Conservation (phyloP, 1,140 invertebrate genomes). For the Cepaea nemoralis region DNA sequence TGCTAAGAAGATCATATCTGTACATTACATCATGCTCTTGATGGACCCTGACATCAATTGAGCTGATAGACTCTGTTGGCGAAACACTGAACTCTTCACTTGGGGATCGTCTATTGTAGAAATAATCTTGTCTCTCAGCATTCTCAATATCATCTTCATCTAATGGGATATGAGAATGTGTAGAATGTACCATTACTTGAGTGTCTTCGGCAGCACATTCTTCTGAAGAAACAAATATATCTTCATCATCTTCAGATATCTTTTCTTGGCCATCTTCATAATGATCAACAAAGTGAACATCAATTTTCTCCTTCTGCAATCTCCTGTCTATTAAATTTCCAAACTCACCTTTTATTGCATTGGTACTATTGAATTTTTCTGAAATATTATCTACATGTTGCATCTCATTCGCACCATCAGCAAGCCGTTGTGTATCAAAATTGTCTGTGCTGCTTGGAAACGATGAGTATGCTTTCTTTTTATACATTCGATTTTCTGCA, state of each 20-base stretch:
- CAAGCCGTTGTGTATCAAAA: conserved; percentile 59
- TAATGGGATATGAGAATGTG: not conserved
- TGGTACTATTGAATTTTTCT: not conserved
- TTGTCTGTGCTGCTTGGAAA: conserved; percentile 56
- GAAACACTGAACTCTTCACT: conserved; percentile 25
- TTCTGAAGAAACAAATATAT: not conserved
- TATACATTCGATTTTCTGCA: conserved; percentile 41
- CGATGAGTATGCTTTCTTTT: conserved; percentile 36
- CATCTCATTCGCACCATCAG: conserved; percentile 65
- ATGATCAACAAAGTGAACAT: not conserved
- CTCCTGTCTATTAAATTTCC: not conserved
- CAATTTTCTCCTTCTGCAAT: not conserved
- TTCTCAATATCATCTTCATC: not conserved
- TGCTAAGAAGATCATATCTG: not conserved
- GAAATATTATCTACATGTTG: conserved; percentile 24
- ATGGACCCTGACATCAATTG: conserved; percentile 32
- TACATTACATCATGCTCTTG: conserved; percentile 25
- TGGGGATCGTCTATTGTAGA: not conserved
- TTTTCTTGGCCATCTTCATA: conserved; percentile 18
- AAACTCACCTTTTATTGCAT: not conserved
- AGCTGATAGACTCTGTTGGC: conserved; percentile 34
- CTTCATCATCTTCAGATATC: not conserved
- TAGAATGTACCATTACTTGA: not conserved
- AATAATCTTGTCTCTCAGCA: not conserved
- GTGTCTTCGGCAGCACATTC: not conserved